phyloP scores from a whole-genome alignment of 2,113 vertebrate species.

The Neopipo cinnamomea region DNA sequence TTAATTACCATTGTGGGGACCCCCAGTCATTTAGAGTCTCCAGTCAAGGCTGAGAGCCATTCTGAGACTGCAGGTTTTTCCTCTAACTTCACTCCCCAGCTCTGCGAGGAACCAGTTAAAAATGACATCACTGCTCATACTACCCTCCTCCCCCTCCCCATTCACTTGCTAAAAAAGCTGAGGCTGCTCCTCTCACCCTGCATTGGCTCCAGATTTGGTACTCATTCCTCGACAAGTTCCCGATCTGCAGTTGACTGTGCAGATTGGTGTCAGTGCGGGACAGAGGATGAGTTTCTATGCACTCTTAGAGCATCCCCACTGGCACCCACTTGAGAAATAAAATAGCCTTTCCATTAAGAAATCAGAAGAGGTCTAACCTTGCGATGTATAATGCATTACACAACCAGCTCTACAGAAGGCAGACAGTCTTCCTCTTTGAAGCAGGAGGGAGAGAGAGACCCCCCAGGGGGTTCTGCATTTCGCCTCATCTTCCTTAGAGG shows the following conservation, averaged over 20 bases:
- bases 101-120: constrained; percentile 71
- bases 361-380: constrained; percentile 41
- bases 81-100: constrained; percentile 73
- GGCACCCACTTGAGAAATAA: neutral
- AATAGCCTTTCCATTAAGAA: constrained; percentile 24
- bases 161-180: constrained; percentile 64
- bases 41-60: constrained; percentile 62
- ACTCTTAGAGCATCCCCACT: neutral
- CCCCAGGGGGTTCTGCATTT: constrained; percentile 42
- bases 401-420: constrained; percentile 68
- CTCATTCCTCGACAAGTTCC: constrained; percentile 15
- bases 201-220: constrained; percentile 68
- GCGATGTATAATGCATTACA: neutral
- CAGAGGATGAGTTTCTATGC: neutral
- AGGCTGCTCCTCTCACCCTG: constrained; percentile 66
- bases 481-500: constrained; percentile 45
- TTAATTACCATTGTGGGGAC: constrained; percentile 53
- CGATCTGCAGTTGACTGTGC: neutral
- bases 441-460: constrained; percentile 36
- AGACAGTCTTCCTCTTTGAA: constrained; percentile 59
- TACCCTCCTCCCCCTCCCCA: constrained; percentile 43
- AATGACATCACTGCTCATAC: constrained; percentile 70
- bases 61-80: constrained; percentile 67
- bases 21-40: constrained; percentile 68
- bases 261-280: neutral